These are phyloP conservation scores for Brienomyrus brachyistius DNA, from an alignment of 2,113 vertebrate genomes.

Conservation along the genomic window DNA sequence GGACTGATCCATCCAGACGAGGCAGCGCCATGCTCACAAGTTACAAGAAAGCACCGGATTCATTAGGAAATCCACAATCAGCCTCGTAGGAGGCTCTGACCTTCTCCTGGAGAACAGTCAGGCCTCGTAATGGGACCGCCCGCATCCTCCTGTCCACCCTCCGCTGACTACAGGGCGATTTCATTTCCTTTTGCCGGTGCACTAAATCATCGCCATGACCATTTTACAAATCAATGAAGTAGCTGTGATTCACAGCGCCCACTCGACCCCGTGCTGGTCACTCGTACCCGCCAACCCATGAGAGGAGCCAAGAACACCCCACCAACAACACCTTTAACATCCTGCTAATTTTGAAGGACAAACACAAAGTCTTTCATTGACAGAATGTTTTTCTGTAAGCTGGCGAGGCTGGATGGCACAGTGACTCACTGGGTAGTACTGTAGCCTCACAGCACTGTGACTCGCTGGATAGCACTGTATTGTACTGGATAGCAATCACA, in stretches of 20 bases:
- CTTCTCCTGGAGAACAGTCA: conserved; percentile 47
- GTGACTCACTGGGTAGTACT: neutral
- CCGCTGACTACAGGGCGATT: conserved; percentile 30
- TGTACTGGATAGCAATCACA: neutral
- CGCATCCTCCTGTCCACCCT: conserved; percentile 23
- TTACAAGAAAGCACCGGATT: neutral
- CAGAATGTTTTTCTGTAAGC: neutral
- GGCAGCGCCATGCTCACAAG: neutral
- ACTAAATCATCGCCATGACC: conserved; percentile 43
- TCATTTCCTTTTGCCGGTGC: conserved; percentile 35
- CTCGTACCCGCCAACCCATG: neutral
- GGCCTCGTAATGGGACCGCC: conserved; percentile 38
- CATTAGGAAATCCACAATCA: conserved; percentile 37
- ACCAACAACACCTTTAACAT: neutral
- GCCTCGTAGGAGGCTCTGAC: conserved; percentile 40
- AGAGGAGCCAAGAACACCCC: neutral
- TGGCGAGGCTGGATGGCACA: neutral
- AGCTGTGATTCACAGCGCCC: conserved; percentile 42
- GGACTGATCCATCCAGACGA: neutral
- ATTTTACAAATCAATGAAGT: conserved; percentile 45
- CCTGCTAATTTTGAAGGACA: conserved; percentile 21
- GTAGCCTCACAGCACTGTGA: neutral
- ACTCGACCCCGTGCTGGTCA: conserved; percentile 28
- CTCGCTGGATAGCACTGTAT: neutral
- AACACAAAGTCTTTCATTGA: neutral